Evolutionary conservation across 2,113 vertebrate species (phyloP).

Genomic region (Cyanoderma ruficeps): DNA sequence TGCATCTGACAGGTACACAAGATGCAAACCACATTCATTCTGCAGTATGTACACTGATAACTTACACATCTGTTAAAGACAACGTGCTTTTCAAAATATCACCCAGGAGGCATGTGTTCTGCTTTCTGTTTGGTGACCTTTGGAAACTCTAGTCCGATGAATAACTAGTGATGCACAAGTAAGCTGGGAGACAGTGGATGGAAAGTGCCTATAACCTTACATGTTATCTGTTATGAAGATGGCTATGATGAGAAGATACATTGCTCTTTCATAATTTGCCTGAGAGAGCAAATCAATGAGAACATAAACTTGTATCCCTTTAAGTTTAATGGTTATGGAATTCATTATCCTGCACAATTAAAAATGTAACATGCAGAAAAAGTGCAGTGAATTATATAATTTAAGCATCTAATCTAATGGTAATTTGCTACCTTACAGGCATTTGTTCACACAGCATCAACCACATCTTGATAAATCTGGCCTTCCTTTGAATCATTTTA

Average conservation of each 20-base stretch:
- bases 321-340: neutral
- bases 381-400: neutral
- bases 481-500: neutral
- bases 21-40: neutral
- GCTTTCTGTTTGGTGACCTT: constrained; percentile 65
- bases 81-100: constrained; percentile 26
- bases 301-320: neutral
- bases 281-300: neutral
- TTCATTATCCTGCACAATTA: constrained; percentile 15
- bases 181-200: neutral
- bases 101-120: constrained; percentile 32
- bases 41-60: neutral
- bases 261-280: neutral
- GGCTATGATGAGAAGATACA: neutral
- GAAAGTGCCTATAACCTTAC: neutral
- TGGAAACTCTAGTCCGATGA: constrained; percentile 41
- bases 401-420: neutral
- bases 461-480: neutral
- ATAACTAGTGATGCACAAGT: neutral
- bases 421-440: neutral
- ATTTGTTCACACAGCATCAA: neutral
- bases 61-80: constrained; percentile 24
- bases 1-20: neutral
- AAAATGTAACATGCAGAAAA: neutral
- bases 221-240: neutral